phyloP scores from a whole-genome alignment of 53 echinoderm and acorn worm species.

The Luidia sarsii region DNA sequence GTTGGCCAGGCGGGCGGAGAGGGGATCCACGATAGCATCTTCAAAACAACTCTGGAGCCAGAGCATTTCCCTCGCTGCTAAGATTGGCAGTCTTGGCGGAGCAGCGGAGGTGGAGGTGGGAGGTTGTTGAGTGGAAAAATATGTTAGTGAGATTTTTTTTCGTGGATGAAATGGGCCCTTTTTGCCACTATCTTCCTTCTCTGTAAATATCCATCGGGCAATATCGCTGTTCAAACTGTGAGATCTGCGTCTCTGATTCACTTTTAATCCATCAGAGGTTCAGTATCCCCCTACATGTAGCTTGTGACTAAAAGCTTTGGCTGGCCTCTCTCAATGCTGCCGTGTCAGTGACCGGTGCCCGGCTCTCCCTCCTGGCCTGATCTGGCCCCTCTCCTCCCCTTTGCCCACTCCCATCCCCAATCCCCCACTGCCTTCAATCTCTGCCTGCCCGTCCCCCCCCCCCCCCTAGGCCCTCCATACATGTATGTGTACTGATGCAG shows the following conservation, averaged over 20 bases:
- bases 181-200: not conserved
- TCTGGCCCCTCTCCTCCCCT: not conserved
- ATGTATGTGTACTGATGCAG: too few relatives aligned
- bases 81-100: too few relatives aligned
- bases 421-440: too few relatives aligned
- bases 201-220: not conserved
- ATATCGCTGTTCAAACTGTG: not conserved
- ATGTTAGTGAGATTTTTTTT: too few relatives aligned
- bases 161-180: too few relatives aligned
- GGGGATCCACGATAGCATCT: not conserved
- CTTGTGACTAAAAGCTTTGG: not conserved
- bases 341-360: conserved; percentile 12
- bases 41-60: too few relatives aligned
- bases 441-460: too few relatives aligned
- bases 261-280: conserved; percentile 6
- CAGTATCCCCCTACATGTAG: not conserved
- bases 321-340: not conserved
- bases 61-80: too few relatives aligned
- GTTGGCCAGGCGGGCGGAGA: not conserved
- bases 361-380: not conserved
- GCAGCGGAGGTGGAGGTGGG: too few relatives aligned
- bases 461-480: too few relatives aligned
- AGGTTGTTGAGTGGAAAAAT: too few relatives aligned
- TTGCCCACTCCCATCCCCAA: too few relatives aligned
- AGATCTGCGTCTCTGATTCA: not conserved